These are phyloP conservation scores for Macrocentrus cingulum DNA, from an alignment of 1,140 invertebrate species.

Conservation along the genomic window DNA sequence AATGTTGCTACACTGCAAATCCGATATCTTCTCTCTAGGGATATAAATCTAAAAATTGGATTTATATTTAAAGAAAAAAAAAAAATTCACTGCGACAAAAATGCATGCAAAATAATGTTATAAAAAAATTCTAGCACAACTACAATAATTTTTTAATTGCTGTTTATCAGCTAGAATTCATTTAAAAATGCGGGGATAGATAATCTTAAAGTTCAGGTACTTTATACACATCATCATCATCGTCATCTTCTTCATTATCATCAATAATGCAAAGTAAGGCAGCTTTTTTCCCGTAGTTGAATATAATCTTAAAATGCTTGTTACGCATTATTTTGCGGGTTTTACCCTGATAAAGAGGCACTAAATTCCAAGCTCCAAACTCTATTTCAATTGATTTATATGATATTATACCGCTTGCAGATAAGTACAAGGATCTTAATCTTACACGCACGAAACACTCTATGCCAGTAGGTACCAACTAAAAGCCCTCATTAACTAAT, in stretches of 20 bases:
- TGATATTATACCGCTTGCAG: not conserved
- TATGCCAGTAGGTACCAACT: no score
- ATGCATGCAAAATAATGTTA: slow-evolving; percentile 26
- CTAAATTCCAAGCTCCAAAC: no score
- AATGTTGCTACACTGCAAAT: slow-evolving; percentile 16
- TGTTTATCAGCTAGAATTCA: no score
- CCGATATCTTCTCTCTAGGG: slow-evolving; percentile 20
- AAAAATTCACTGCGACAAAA: slow-evolving; percentile 18
- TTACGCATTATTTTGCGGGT: no score
- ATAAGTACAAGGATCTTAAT: not conserved
- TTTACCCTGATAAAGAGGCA: no score
- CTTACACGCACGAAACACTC: not conserved
- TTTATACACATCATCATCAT: slow-evolving; percentile 56
- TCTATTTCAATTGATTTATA: not conserved
- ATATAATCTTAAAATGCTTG: no score
- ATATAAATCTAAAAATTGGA: slow-evolving; percentile 10
- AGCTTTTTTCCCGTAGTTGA: no score
- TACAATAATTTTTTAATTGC: not conserved
- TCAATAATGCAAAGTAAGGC: slow-evolving; percentile 47
- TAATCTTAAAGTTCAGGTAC: slow-evolving; percentile 55
- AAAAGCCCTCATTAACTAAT: not conserved
- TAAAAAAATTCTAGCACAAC: slow-evolving; percentile 9
- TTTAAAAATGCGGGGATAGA: no score
- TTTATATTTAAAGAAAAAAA: no score
- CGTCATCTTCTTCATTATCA: no score